Base-by-base conservation (phyloP, 2,113 vertebrate species). In the Picathartes gymnocephalus region DNA sequence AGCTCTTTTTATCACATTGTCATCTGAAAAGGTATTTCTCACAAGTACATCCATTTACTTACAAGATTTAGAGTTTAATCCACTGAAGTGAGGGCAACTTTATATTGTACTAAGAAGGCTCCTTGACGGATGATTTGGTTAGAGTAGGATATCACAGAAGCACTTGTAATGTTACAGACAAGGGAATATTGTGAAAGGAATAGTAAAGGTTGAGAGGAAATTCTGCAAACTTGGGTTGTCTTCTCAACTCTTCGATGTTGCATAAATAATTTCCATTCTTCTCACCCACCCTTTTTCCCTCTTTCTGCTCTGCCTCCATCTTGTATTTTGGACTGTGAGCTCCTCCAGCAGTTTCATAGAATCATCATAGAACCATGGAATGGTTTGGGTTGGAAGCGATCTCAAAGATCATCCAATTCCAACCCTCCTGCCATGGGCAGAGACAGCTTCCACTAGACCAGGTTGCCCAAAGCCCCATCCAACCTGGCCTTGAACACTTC, bases 401-500 rank as follows among this genome's bases (percentile, higher is more conserved):
- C 17, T 69, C 47, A 35, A 40, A 61, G n/a, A 3, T 37, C 31
- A 69, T 4, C 25, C 1, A 13, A 7, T 56, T 31, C 15, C 40
- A 50, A 20, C 0, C 2, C 4, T 3, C 11, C 42, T 50, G 25
- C 5, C 14, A 9, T 31, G 35, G 42, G 2, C 33, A 37, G 33
- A 7, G 51, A 21, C 28, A 39, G 3, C 9, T 88, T 51, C 33
- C 28, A n/a, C 11, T 10, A 45, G 19, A 39, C 11, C 45, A 17
- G 9, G 2, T 4, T 73, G 6, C 16, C 74, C 28, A 39, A 2
- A 74, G 19, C 16, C 28, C 9, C 53, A 18, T 39, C 10, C 10
- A 65, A 1, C 0, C 50, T 28, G 33, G 7, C 18, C 47, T 79
- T 30, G 15, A 45, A 10, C 35, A 42, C 11, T 50, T 10, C 17